Conservation (phyloP, 2,797 vertebrate genomes). For the Jordanella pulchra region DNA sequence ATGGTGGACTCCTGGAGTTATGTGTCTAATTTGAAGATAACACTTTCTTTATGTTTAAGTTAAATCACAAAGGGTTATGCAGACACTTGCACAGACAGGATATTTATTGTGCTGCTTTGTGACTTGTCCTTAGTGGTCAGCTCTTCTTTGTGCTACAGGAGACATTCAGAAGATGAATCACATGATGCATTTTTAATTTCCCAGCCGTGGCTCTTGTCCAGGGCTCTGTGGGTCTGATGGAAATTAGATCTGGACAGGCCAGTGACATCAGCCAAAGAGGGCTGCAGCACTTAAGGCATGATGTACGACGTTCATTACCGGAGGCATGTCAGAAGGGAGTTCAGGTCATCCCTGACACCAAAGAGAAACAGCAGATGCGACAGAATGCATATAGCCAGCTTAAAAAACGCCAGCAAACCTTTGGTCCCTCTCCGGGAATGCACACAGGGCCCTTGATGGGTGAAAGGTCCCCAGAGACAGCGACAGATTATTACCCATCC, state of each 20-base stretch:
- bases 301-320: slow-evolving; percentile 82
- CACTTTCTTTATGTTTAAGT: slow-evolving; percentile 13
- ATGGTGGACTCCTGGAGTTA: slow-evolving; percentile 9
- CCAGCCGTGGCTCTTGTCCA: slow-evolving; percentile 73
- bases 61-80: slow-evolving; percentile 22
- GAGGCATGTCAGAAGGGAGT: slow-evolving; percentile 75
- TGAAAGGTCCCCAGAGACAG: slow-evolving; percentile 60
- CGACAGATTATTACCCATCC: slow-evolving; percentile 72
- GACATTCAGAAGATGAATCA: slow-evolving; percentile 78
- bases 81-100: slow-evolving; percentile 48
- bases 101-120: slow-evolving; percentile 63
- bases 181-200: slow-evolving; percentile 78
- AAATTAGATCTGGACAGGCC: slow-evolving; percentile 73
- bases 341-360: slow-evolving; percentile 65
- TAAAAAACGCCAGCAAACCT: slow-evolving; percentile 55
- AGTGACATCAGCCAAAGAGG: slow-evolving; percentile 63
- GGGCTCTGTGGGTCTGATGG: slow-evolving; percentile 75
- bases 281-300: slow-evolving; percentile 81
- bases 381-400: slow-evolving; percentile 63
- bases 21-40: slow-evolving; percentile 16
- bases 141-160: slow-evolving; percentile 53
- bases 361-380: slow-evolving; percentile 63
- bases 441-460: slow-evolving; percentile 53
- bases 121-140: slow-evolving; percentile 60
- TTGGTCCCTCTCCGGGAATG: slow-evolving; percentile 38